These are phyloP conservation scores for Chorisops tibialis DNA, from an alignment of 2,888 invertebrate genomes.

Conservation along the genomic window DNA sequence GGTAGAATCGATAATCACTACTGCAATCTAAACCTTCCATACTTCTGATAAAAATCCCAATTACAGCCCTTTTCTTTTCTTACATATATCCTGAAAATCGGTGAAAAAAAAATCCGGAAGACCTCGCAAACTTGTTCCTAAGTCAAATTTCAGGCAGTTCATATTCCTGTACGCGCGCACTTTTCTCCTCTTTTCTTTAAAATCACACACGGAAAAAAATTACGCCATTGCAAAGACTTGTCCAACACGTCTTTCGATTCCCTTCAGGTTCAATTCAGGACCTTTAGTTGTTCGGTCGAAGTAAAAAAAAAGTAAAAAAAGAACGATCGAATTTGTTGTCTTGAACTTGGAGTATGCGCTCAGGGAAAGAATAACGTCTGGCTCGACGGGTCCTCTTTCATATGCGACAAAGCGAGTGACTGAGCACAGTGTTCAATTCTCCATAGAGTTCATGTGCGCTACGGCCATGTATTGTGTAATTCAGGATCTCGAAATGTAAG, in stretches of 20 bases:
- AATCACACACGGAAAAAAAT: background rate
- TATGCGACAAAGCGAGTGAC: conserved; percentile 9
- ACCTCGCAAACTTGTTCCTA: conserved; percentile 27
- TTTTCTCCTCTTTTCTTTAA: background rate
- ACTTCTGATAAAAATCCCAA: background rate
- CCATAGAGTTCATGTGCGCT: conserved; percentile 13
- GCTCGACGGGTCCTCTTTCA: conserved; percentile 35
- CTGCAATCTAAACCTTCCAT: conserved; percentile 9
- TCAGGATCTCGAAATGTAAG: conserved; percentile 10
- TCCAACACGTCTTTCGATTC: conserved; percentile 18
- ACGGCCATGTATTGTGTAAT: conserved; percentile 19
- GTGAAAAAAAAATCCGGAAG: conserved; percentile 30
- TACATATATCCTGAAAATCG: conserved; percentile 21
- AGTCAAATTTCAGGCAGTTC: conserved; percentile 14
- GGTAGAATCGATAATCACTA: conserved; percentile 23
- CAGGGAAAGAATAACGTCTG: conserved; percentile 35
- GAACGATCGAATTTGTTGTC: background rate
- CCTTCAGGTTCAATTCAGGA: conserved; percentile 25
- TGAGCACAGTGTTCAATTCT: conserved; percentile 18
- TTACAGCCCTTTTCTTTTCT: conserved; percentile 5
- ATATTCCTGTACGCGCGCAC: background rate
- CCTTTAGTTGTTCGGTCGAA: conserved; percentile 6
- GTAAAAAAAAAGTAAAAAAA: background rate
- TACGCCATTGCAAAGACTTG: conserved; percentile 19
- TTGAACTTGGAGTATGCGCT: conserved; percentile 4